phyloP scores from a whole-genome alignment of 2,888 invertebrate genomes.

The Fragum whitleyi region DNA sequence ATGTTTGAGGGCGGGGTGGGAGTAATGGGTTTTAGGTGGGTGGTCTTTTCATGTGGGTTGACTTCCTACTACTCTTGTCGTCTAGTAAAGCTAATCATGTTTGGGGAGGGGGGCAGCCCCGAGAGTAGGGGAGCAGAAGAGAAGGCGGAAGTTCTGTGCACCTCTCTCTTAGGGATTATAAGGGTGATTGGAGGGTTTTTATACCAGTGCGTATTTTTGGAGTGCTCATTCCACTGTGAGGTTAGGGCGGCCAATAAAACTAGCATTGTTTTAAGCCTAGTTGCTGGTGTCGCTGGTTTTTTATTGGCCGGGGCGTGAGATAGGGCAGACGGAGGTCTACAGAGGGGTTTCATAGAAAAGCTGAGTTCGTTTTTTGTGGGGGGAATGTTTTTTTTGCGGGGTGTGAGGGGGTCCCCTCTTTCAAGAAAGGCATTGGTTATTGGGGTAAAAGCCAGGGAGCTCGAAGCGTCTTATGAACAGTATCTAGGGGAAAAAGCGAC shows the following conservation, averaged over 20 bases:
- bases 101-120: not conserved
- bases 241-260: not conserved
- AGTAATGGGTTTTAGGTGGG: not conserved
- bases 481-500: not conserved
- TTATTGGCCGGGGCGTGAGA: not conserved
- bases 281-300: no score
- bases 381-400: not conserved
- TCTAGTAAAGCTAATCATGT: not conserved
- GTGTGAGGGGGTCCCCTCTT: not conserved
- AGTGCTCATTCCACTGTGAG: not conserved
- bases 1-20: slow-evolving; percentile 19
- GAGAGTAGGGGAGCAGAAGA: not conserved
- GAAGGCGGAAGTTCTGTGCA: not conserved
- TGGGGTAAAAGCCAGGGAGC: not conserved
- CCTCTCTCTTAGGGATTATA: not conserved
- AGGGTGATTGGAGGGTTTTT: slow-evolving; percentile 4
- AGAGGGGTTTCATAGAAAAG: not conserved
- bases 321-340: not conserved
- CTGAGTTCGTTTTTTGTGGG: not conserved
- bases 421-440: not conserved
- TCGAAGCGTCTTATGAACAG: not conserved
- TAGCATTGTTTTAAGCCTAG: not conserved
- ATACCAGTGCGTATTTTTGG: not conserved
- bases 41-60: slow-evolving; percentile 8
- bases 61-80: slow-evolving; percentile 9